These are phyloP conservation scores for Zeugodacus cucurbitae DNA, from an alignment of 1,140 invertebrate genomes.

Conservation along the genomic window DNA sequence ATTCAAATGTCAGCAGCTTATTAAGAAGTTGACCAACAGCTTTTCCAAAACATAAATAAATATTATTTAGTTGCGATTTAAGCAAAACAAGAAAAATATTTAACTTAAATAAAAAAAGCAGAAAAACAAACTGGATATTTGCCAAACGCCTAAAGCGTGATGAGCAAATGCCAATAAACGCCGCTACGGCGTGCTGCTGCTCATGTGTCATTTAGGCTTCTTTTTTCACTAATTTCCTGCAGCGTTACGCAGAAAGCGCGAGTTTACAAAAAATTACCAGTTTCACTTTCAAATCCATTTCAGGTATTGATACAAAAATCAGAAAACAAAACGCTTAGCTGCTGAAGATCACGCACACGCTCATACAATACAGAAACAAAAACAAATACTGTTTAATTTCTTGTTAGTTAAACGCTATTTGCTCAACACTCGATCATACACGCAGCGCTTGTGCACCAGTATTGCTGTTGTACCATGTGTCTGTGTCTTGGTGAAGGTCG, in stretches of 20 bases:
- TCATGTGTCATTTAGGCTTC: neutral
- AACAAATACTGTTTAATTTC: neutral
- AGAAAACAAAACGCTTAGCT: neutral
- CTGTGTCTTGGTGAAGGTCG: constrained; percentile 9
- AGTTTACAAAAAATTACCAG: neutral
- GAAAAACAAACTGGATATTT: neutral
- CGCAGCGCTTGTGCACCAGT: neutral
- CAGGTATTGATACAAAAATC: neutral
- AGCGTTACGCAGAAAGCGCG: neutral
- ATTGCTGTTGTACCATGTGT: too few relatives aligned
- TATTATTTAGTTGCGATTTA: neutral
- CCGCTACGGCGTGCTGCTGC: neutral
- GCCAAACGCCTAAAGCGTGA: neutral
- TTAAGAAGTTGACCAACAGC: constrained; percentile 14
- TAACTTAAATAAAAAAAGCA: neutral
- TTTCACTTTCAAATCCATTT: constrained; percentile 9
- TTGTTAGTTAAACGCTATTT: neutral
- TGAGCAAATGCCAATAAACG: neutral
- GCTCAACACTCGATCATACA: neutral
- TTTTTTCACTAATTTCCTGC: neutral
- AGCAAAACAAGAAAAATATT: neutral
- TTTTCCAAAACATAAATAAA: neutral
- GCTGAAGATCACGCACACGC: neutral
- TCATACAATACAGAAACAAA: neutral
- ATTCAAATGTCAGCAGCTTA: neutral